Evolutionary conservation across 2,888 invertebrate species (phyloP).

Genomic region (Plebejus argus): DNA sequence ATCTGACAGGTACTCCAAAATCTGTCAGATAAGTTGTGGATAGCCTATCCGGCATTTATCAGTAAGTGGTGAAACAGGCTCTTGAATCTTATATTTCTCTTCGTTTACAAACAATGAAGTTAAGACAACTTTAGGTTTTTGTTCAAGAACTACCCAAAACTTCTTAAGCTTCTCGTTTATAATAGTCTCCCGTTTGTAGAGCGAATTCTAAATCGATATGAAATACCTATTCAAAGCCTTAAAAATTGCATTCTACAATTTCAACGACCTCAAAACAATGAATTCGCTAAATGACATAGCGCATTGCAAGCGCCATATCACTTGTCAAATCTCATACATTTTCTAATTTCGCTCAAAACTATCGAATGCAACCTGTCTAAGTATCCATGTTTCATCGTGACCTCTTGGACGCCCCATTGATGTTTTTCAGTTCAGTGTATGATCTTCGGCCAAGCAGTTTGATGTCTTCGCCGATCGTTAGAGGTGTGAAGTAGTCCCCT

Average conservation of each 20-base stretch:
- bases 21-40: too few species aligned
- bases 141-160: neutral
- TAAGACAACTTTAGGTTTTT: neutral
- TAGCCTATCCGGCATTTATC: too few species aligned
- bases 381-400: conserved; percentile 37
- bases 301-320: neutral
- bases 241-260: neutral
- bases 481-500: conserved; percentile 50
- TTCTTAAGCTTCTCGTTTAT: neutral
- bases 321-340: neutral
- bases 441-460: conserved; percentile 61
- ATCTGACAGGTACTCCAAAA: too few species aligned
- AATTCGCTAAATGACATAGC: neutral
- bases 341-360: neutral
- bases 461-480: conserved; percentile 58
- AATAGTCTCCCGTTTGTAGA: neutral
- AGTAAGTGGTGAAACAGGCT: too few species aligned
- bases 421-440: conserved; percentile 69
- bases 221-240: neutral
- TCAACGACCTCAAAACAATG: too few species aligned
- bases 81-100: too few species aligned
- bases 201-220: neutral
- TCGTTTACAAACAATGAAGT: too few species aligned
- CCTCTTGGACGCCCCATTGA: conserved; percentile 58
- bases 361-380: neutral